Percentiles rank a stretch among this genome's conserved stretches.
Evolutionary conservation across 1,140 invertebrate species (phyloP).

Genomic region (Zaprionus ornatus): DNA sequence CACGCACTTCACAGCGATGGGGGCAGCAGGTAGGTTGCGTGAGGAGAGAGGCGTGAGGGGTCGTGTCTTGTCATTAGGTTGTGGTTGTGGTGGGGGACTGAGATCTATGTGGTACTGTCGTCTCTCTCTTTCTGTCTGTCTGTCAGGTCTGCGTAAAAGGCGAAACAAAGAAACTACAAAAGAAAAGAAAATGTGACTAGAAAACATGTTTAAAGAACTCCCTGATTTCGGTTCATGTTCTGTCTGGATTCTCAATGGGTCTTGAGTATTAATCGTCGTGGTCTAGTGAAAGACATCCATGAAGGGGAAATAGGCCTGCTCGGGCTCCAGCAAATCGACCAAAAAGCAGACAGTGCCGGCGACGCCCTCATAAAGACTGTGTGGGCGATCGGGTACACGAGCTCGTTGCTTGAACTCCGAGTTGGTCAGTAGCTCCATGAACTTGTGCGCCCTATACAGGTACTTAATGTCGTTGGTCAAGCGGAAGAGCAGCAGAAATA

Average conservation of each 20-base stretch:
- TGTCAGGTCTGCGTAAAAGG: background rate
- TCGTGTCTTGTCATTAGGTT: background rate
- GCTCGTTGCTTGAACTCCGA: slow-evolving; percentile 88
- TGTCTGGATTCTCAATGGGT: background rate
- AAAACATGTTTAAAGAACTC: slow-evolving; percentile 41
- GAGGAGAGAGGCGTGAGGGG: background rate
- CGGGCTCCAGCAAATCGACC: slow-evolving; percentile 89
- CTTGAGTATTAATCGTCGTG: background rate
- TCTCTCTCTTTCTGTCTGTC: background rate
- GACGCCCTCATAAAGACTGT: slow-evolving; percentile 93
- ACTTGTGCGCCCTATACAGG: slow-evolving; percentile 89
- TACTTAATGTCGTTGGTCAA: slow-evolving; percentile 90
- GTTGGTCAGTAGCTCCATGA: slow-evolving; percentile 90
- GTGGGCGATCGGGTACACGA: slow-evolving; percentile 91
- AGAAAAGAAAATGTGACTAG: slow-evolving; percentile 47
- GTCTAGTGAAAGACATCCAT: slow-evolving; percentile 88
- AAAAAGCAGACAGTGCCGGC: slow-evolving; percentile 94
- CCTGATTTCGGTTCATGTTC: slow-evolving; percentile 42
- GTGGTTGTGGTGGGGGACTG: background rate
- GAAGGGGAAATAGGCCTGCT: slow-evolving; percentile 92
- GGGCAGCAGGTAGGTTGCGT: background rate
- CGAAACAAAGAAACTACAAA: slow-evolving; percentile 12
- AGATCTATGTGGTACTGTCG: background rate
- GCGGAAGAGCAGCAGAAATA: slow-evolving; percentile 91
- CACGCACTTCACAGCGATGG: slow-evolving; percentile 15